phyloP scores from a whole-genome alignment of 1,140 invertebrate genomes.

The Pseudomyrmex gracilis region DNA sequence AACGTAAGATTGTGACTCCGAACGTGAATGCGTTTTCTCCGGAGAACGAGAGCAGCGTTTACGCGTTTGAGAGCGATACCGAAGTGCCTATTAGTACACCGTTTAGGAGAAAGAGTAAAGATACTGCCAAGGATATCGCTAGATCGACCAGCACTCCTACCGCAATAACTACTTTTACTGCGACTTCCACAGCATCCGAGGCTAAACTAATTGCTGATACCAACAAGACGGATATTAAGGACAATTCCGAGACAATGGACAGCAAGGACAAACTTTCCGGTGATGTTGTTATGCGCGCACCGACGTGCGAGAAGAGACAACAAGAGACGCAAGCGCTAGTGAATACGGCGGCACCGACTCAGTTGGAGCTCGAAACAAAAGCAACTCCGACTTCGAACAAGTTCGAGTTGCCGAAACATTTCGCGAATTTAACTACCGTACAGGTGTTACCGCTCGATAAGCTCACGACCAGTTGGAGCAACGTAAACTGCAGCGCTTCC shows the following conservation, averaged over 20 bases:
- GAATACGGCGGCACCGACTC: background rate
- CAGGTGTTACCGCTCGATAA: slow-evolving; percentile 83
- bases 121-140: slow-evolving; percentile 22
- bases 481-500: slow-evolving; percentile 84
- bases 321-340: slow-evolving; percentile 13
- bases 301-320: slow-evolving; percentile 13
- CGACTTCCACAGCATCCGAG: background rate
- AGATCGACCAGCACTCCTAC: background rate
- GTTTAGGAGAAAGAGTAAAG: slow-evolving; percentile 85
- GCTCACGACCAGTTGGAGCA: slow-evolving; percentile 82
- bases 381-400: slow-evolving; percentile 68
- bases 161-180: background rate
- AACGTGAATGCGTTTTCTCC: slow-evolving; percentile 89
- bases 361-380: background rate
- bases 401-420: slow-evolving; percentile 81
- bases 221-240: slow-evolving; percentile 17
- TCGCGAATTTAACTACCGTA: slow-evolving; percentile 79
- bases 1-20: slow-evolving; percentile 81
- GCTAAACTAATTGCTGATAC: slow-evolving; percentile 17
- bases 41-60: slow-evolving; percentile 90
- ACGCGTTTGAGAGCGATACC: slow-evolving; percentile 89
- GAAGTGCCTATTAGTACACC: slow-evolving; percentile 86
- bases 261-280: background rate
- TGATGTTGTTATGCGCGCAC: background rate
- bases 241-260: slow-evolving; percentile 13